Evolutionary conservation across 2,113 vertebrate species (phyloP).

Genomic region (Syrmaticus mikado): DNA sequence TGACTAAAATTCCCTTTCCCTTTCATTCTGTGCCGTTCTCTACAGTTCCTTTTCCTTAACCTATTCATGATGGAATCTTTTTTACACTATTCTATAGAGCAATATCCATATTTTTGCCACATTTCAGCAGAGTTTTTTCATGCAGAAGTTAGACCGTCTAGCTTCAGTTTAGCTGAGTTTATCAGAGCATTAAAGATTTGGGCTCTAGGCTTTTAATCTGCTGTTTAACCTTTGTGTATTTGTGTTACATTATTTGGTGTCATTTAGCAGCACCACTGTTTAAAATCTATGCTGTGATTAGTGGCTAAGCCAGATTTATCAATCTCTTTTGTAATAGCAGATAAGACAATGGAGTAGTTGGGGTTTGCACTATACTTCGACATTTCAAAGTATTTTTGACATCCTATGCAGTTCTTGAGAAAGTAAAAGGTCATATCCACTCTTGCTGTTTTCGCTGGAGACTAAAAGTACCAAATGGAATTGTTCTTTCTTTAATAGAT

Average conservation of each 20-base stretch:
- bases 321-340: slow-evolving; percentile 69
- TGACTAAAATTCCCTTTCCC: slow-evolving; percentile 79
- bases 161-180: slow-evolving; percentile 78
- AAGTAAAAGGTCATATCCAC: slow-evolving; percentile 75
- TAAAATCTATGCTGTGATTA: slow-evolving; percentile 71
- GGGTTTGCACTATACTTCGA: slow-evolving; percentile 62
- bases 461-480: slow-evolving; percentile 75
- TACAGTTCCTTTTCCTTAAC: slow-evolving; percentile 79
- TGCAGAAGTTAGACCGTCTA: slow-evolving; percentile 71
- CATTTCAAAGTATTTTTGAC: slow-evolving; percentile 76
- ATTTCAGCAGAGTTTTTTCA: slow-evolving; percentile 79
- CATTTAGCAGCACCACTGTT: slow-evolving; percentile 65
- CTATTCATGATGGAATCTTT: slow-evolving; percentile 80
- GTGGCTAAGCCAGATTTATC: slow-evolving; percentile 69
- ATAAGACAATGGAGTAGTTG: slow-evolving; percentile 68
- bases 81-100: slow-evolving; percentile 75
- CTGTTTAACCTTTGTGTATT: slow-evolving; percentile 79
- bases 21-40: slow-evolving; percentile 80
- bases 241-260: slow-evolving; percentile 75
- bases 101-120: slow-evolving; percentile 77
- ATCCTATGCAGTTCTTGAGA: slow-evolving; percentile 71
- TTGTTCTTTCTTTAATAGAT: slow-evolving; percentile 76
- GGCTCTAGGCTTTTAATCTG: slow-evolving; percentile 77
- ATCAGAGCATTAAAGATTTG: slow-evolving; percentile 69
- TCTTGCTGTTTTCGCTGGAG: slow-evolving; percentile 79